These are phyloP conservation scores for Erpobdella octoculata DNA, from an alignment of 2,888 invertebrate genomes.

Conservation along the genomic window DNA sequence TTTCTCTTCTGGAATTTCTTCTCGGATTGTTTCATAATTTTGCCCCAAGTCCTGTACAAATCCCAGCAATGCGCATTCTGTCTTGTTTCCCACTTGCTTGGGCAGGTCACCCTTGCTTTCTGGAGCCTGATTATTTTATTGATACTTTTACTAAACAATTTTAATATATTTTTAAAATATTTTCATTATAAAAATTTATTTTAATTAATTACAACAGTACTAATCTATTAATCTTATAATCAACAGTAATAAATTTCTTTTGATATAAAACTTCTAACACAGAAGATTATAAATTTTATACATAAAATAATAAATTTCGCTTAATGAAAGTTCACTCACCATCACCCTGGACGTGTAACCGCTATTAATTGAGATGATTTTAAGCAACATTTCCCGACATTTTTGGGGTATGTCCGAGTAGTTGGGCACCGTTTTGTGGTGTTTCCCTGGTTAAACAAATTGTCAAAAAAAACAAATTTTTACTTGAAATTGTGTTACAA, in stretches of 20 bases:
- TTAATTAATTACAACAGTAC: background rate
- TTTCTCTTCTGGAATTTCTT: conserved; percentile 81
- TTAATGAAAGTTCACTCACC: conserved; percentile 57
- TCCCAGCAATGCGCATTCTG: conserved; percentile 92
- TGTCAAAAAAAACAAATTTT: background rate
- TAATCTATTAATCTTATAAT: no score
- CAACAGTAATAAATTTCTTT: no score
- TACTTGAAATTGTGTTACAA: background rate
- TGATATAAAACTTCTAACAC: no score
- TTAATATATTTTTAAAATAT: background rate
- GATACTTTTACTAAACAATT: background rate
- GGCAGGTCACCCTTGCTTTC: conserved; percentile 44
- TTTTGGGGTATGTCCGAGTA: conserved; percentile 73
- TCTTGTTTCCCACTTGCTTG: conserved; percentile 96
- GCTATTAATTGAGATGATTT: conserved; percentile 85
- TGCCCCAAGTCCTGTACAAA: conserved; percentile 80
- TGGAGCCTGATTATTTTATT: conserved; percentile 38
- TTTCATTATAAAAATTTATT: background rate
- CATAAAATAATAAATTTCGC: background rate
- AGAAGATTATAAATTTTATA: no score
- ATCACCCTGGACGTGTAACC: conserved; percentile 92
- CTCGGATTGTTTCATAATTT: conserved; percentile 83
- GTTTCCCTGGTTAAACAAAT: conserved; percentile 31
- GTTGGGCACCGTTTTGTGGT: conserved; percentile 74
- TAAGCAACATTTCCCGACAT: conserved; percentile 73